Percentiles rank a stretch among this genome's conserved stretches.
phyloP scores from a whole-genome alignment of 2,888 invertebrate genomes.

The Clitarchus hookeri region DNA sequence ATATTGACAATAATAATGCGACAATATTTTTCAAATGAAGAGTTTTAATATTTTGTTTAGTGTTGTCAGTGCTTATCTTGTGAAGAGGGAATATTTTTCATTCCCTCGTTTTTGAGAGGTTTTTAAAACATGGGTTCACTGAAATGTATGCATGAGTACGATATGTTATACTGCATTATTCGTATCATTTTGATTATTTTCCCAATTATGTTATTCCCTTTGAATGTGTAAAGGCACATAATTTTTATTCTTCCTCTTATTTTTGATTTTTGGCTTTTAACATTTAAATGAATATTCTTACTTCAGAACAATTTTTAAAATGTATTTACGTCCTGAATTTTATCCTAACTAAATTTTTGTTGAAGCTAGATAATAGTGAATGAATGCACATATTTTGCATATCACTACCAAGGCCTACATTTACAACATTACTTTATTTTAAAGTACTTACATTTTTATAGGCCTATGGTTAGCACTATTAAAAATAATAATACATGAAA shows the following conservation, averaged over 20 bases:
- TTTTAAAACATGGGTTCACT: constrained; percentile 2
- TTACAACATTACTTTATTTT: background rate
- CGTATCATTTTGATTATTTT: background rate
- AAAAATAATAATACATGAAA: background rate
- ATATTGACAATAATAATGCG: constrained; percentile 6
- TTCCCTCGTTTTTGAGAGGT: background rate
- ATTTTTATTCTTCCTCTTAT: too few species aligned
- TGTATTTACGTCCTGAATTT: background rate
- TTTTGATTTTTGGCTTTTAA: too few species aligned
- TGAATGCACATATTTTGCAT: background rate
- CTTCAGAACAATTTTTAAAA: too few species aligned
- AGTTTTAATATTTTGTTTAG: constrained; percentile 9
- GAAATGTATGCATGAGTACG: background rate
- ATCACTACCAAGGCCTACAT: background rate
- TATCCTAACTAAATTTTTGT: background rate
- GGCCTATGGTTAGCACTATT: background rate
- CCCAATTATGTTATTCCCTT: background rate
- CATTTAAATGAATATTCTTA: too few species aligned
- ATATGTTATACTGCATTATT: background rate
- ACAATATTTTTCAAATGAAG: constrained; percentile 14
- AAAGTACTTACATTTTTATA: background rate
- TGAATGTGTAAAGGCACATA: background rate
- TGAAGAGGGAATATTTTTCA: background rate
- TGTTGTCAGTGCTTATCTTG: constrained; percentile 1
- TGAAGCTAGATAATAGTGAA: background rate